Base-by-base conservation (phyloP, 2,797 vertebrate species). In the Leptatherina wallacei region DNA sequence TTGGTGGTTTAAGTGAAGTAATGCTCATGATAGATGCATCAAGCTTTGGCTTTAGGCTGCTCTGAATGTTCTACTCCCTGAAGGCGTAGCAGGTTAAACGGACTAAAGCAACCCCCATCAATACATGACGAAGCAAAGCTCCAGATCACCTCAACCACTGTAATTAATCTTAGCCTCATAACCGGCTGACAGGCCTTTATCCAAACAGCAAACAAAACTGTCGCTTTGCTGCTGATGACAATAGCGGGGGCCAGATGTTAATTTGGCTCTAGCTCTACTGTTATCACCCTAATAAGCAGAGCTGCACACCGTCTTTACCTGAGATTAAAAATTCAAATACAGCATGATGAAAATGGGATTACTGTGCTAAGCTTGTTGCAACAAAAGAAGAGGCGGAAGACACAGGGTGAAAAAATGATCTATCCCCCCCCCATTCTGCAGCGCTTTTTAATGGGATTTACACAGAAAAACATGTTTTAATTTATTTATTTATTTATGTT, bases 11-110 rank as follows among this genome's bases (percentile, higher is more conserved):
- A 78, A 69, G 69, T 85, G 83, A 91, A 85, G 86, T 86, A 82
- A 88, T 85, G 61, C 73, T 66, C 38, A 22, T 91, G 88, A 92
- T 88, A 78, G 79, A 91, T 91, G 83, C 11, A 22, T 74, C 74
- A 79, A 77, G 71, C 75, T 85, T 70, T 77, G 85, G 88, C 89
- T 85, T 79, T 75, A 82, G 78, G 82, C 82, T 77, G 73, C 85
- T 84, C 80, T 85, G 61, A 69, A 81, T 72, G 82, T 27, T 88
- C 65, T 29, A 71, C 67, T 90, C 88, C 89, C 87, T 2, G 33
- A 88, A 78, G 88, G 71, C 81, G 72, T 52, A 7, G 49, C 73
- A 65, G 85, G 82, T 77, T 86, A 90, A 92, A 89, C 56, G 47
- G 81, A 71, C 73, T 61, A 81, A 87, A 87, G 78, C 77, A 71